Conservation (phyloP, 2,113 vertebrate genomes). For the Corydoras sp. region DNA sequence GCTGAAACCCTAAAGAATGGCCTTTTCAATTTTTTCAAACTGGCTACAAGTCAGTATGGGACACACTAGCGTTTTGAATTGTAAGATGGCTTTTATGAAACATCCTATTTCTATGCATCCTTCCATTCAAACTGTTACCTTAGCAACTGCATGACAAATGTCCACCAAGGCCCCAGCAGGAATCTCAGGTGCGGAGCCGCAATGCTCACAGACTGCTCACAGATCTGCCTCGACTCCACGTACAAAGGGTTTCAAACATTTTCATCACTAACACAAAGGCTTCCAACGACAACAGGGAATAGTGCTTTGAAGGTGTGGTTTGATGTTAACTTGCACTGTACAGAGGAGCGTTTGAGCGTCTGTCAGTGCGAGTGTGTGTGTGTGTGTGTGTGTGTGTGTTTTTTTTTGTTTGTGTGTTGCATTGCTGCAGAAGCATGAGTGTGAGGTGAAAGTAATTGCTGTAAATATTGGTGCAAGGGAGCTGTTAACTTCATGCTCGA, state of each 20-base stretch:
- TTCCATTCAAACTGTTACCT: conserved; percentile 59
- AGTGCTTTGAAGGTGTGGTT: conserved; percentile 22
- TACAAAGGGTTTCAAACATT: conserved; percentile 35
- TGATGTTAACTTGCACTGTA: conserved; percentile 30
- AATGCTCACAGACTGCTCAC: conserved; percentile 17
- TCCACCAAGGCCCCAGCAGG: conserved; percentile 45
- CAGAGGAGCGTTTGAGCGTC: background rate
- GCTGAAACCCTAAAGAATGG: too few relatives aligned
- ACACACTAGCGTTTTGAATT: conserved; percentile 1
- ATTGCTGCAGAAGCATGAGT: conserved; percentile 24
- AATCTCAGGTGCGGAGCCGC: conserved; percentile 27
- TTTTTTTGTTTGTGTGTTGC: background rate
- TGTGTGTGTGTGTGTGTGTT: background rate
- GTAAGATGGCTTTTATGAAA: conserved; percentile 19
- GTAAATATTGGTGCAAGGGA: conserved; percentile 36
- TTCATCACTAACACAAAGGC: conserved; percentile 26
- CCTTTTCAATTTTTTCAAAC: too few relatives aligned
- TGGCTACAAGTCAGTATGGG: too few relatives aligned
- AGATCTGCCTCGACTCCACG: conserved; percentile 27
- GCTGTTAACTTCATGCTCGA: conserved; percentile 12
- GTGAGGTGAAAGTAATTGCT: conserved; percentile 37
- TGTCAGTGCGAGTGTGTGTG: conserved; percentile 9
- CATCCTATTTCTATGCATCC: conserved; percentile 14
- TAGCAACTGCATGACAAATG: conserved; percentile 61
- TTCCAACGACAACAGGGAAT: conserved; percentile 19